phyloP scores from a whole-genome alignment of 2,797 vertebrate genomes.

The Macrochelys suwanniensis region DNA sequence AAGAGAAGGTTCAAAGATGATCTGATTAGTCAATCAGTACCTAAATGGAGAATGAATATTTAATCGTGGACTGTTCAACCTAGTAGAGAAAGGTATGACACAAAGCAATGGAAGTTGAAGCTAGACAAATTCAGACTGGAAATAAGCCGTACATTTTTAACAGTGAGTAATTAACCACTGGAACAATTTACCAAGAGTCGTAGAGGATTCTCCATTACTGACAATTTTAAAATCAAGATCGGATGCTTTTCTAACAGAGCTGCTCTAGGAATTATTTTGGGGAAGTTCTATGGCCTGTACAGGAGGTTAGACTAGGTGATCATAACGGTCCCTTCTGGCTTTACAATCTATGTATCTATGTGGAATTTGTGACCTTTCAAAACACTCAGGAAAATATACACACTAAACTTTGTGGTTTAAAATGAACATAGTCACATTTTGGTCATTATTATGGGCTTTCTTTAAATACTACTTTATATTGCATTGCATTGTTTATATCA shows the following conservation, averaged over 20 bases:
- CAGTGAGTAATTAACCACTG: not conserved
- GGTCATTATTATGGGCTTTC: not conserved
- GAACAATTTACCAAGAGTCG: not conserved
- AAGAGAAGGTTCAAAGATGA: not conserved
- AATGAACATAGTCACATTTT: conserved; percentile 48
- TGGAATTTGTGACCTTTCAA: conserved; percentile 34
- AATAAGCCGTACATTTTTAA: not conserved
- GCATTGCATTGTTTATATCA: conserved; percentile 54
- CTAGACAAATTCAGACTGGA: not conserved
- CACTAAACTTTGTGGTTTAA: conserved; percentile 45
- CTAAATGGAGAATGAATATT: not conserved
- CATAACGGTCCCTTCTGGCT: not conserved
- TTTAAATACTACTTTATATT: conserved; percentile 39
- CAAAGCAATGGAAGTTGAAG: not conserved
- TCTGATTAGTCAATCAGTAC: not conserved
- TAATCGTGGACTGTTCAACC: not conserved
- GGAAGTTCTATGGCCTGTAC: not conserved
- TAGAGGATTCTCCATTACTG: not conserved
- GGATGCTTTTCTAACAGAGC: not conserved
- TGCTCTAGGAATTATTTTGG: not conserved
- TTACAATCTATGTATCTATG: not conserved
- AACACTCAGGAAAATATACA: not conserved
- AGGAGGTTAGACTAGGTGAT: not conserved
- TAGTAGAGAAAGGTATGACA: not conserved
- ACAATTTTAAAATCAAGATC: not conserved